Evolutionary conservation across 2,888 invertebrate genomes (phyloP), one percentile per base, ranked within the genome.

Genomic region (Athrips mouffetella): DNA sequence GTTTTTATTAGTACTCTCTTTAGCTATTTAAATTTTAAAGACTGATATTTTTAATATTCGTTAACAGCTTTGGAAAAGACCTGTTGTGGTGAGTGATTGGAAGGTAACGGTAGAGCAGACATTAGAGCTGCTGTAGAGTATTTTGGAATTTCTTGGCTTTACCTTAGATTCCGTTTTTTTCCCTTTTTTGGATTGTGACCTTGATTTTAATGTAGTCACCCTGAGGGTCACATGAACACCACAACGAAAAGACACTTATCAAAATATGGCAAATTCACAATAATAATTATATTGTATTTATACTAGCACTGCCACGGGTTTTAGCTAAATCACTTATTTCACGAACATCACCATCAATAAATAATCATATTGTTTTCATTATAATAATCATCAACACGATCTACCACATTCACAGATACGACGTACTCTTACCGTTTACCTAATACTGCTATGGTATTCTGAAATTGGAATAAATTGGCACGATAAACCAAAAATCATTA

Each of bases 61-160:
- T 85, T 77, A 75, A 87, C 88, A 88, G 88, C 82, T 88, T 88
- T 71, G 87, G 88, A 78, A 87, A 88, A 85, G 88, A 88, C 77
- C 83, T 82, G 73, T 83, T 87, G 74, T 88, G 88, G 88, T 88
- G 85, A 88, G 88, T 88, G 72, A 65, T 73, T 65, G n/a, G 58
- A 73, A 87, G 87, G 85, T 86, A 85, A 83, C 70, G 54, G 70
- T 82, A 83, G 80, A 76, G 63, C 70, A 63, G 63, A 65, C 63
- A 53, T 76, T 85, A 82, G 81, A 67, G 58, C 63, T 68, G 68
- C 65, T 51, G 72, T 86, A 85, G 85, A 76, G 56, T 65, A 70
- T 71, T 81, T 80, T 75, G 55, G 60, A 57, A 65, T 65, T 63
- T 69, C 35, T 72, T 65, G 55, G 85, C 81, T 84, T 84, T 64